Conservation (phyloP, 2,113 vertebrate genomes). For the Microtus oregoni region DNA sequence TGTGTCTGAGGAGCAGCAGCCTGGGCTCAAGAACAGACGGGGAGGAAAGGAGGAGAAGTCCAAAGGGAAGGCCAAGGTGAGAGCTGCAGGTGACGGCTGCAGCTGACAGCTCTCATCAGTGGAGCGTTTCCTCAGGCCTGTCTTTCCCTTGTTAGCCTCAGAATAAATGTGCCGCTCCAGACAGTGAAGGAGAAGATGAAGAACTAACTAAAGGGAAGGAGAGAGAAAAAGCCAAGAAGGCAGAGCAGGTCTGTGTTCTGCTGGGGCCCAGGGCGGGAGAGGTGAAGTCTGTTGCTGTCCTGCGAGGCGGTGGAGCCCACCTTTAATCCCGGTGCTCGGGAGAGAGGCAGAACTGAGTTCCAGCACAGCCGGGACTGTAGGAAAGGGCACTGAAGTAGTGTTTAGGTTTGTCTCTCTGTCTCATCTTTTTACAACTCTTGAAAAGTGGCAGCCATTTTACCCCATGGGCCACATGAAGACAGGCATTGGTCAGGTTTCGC, state of each 20-base stretch:
- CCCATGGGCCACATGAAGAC: background rate
- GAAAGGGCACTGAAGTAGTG: background rate
- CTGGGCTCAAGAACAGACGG: conserved; percentile 79
- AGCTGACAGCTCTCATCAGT: background rate
- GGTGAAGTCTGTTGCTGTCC: background rate
- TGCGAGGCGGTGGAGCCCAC: background rate
- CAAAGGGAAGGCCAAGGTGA: conserved; percentile 80
- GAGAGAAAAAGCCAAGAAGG: conserved; percentile 67
- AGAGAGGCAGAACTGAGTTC: background rate
- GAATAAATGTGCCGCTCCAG: conserved; percentile 74
- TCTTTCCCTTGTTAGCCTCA: conserved; percentile 25
- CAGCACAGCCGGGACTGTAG: too few relatives aligned
- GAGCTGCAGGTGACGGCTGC: background rate
- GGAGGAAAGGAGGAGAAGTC: conserved; percentile 77
- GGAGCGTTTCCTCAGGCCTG: background rate
- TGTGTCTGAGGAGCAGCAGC: conserved; percentile 73
- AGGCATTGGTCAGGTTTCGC: background rate
- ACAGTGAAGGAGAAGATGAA: conserved; percentile 74
- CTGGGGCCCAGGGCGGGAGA: too few relatives aligned
- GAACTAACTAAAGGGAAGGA: conserved; percentile 67
- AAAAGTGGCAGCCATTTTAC: background rate
- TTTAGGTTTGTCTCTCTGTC: background rate
- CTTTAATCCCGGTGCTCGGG: background rate
- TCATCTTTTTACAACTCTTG: background rate
- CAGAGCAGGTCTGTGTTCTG: conserved; percentile 59